Evolutionary conservation across 2,113 vertebrate species (phyloP), one percentile per base, ranked within the genome.

Genomic region (Poeciliopsis retropinna): DNA sequence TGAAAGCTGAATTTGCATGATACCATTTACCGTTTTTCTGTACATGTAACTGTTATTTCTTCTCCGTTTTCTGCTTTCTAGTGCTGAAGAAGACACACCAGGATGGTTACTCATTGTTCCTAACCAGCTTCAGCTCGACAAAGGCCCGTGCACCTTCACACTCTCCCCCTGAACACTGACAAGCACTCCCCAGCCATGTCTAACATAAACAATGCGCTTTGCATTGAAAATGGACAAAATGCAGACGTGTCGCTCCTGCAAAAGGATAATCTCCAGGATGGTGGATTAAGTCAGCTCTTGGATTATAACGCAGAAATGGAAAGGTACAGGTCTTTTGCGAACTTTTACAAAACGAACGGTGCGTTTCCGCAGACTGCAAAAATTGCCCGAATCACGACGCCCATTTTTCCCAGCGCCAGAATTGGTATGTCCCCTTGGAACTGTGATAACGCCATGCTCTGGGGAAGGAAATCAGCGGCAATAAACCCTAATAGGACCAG

Each of bases 241-340:
- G 93, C 95, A 70, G 97, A 97, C 78, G 88, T 97, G 76, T 95
- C 96, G 82, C 96, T 97, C 78, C 91, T 98, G 92, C 96, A 96
- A 90, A 98, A 97, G 95, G 97, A 97, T 91, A 96, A 92, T 92
- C 96, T 98, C 91, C 95, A 96, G 93, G 96, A 97, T 84, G 95
- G 96, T 92, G 96, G 96, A 93, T 95, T 97, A 87, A 96, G 95
- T 94, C 95, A 96, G 93, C 95, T 98, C 91, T 96, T 96, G 97
- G 97, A 98, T 96, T 97, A 98, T 95, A 98, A 97, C 90, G 96
- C 97, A 29, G 97, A 98, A 94, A 96, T 98, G 94, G 96, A 98
- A 95, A 95, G 97, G 91, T 98, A 97, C 94, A 94, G 96, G 90
- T 97, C 97, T 88, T 97, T 98, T 85, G 97, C 97, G 87, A 96